Base-by-base conservation (phyloP, 2,797 vertebrate species). In the Ciconia nigra region DNA sequence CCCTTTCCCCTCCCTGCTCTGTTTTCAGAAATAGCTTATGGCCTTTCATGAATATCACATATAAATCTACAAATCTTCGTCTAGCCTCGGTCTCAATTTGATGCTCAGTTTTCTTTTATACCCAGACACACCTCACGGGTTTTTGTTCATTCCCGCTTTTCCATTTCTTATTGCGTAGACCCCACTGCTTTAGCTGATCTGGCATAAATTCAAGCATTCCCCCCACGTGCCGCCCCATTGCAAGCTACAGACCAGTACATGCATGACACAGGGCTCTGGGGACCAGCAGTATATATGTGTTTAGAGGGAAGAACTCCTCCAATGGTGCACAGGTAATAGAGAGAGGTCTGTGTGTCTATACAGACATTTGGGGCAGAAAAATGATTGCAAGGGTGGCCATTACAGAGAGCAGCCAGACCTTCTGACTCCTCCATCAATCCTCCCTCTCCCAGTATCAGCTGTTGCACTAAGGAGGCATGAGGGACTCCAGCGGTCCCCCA, bases 381-480 rank as follows among this genome's bases (percentile, higher is more conserved):
- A 63, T 20, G 33, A 79, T 33, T 11, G 28, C 57, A 70, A 82
- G 37, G 46, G 46, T 19, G n/a, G 61, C 21, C 4, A 4, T 42
- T 78, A 19, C 28, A 47, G 70, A 47, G 20, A 46, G 39, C 13
- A 29, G 69, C 10, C 71, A 90, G 17, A 5, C 5, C 26, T 61
- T 58, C 4, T 29, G 10, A 0, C 3, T 5, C 9, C 10, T 3
- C 15, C 24, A 6, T 6, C 20, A 4, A 0, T 15, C 29, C 19
- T 46, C 7, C 13, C 22, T 28, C 9, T 24, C 3, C 13, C 7
- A 3, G 10, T 9, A 67, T 6, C 15, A 6, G 35, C 33, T 18
- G 58, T 4, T 17, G 37, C 25, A n/a, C 21, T 11, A 29, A 7
- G 7, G 17, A 71, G n/a, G 20, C 20, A 25, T 10, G 0, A 13